A percentile compares a stretch with the other conserved stretches of the same genome.
Evolutionary conservation across 2,113 vertebrate species (phyloP).

Genomic region (Coturnix japonica): DNA sequence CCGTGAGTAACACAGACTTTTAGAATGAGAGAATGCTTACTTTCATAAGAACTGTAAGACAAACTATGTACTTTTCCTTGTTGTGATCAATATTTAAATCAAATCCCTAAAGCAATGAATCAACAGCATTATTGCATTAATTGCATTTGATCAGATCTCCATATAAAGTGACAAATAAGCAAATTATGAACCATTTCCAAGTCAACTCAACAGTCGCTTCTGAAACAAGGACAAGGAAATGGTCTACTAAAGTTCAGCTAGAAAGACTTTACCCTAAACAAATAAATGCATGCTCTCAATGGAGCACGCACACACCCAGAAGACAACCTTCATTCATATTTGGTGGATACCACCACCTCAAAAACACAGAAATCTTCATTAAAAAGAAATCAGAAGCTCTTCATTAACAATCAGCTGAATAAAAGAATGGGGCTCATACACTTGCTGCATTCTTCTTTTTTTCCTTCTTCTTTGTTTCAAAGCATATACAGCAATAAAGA

Average conservation of each 20-base stretch:
- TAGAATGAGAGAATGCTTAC: neutral
- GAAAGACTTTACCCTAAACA: neutral
- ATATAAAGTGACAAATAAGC: neutral
- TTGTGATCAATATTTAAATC: neutral
- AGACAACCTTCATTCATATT: neutral
- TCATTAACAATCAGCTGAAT: neutral
- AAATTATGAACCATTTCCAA: neutral
- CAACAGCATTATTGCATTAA: neutral
- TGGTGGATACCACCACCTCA: neutral
- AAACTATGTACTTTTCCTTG: neutral
- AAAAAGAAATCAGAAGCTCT: too few species aligned
- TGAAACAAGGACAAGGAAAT: neutral
- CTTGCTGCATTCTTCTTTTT: neutral
- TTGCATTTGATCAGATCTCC: neutral
- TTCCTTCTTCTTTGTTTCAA: neutral
- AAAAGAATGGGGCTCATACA: neutral
- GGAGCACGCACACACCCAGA: neutral
- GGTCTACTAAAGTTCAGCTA: neutral
- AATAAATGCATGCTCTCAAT: neutral
- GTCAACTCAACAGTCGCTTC: neutral
- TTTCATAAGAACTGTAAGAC: neutral
- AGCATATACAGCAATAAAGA: neutral
- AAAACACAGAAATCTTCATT: neutral
- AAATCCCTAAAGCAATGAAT: constrained; percentile 2
- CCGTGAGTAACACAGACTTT: neutral